Evolutionary conservation across 2,113 vertebrate genomes (phyloP), one percentile per base, ranked within the genome.

Genomic region (Oophaga pumilio): DNA sequence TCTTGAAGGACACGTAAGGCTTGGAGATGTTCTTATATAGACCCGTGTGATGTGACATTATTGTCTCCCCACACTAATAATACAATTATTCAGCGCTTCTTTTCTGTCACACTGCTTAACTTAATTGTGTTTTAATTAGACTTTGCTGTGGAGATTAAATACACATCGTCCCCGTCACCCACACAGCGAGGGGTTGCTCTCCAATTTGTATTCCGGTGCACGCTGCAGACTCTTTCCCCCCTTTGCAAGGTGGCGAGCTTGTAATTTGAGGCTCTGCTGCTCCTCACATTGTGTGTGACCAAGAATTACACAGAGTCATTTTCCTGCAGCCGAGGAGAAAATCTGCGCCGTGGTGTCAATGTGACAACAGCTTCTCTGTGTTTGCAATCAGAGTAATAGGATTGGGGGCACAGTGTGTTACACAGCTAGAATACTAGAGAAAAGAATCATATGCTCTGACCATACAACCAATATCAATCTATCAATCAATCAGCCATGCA

Each of bases 241-340:
- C 49, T 87, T 62, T 76, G 69, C n/a, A 60, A 76, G 69, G 78
- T 76, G 79, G 57, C 79, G 68, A 87, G 77, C 86, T 77, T 84
- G 87, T 84, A 76, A 83, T 88, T 83, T 88, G 87, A 83, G 80
- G 81, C 71, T 76, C 80, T 50, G 80, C 71, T 88, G 87, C 86
- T 88, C 57, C 68, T 56, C 69, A 76, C 79, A 83, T 88, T 88
- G 87, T 77, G 86, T 82, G 86, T 87, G 86, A 83, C 86, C 86
- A 87, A 82, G 86, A 87, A 87, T 87, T 87, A 87, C 79, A 87
- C 59, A 76, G 78, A 87, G 86, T 76, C 79, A 77, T 88, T 77
- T 88, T 68, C 80, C 73, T 84, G 71, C 87, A 77, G 87, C 86
- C 86, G 79, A 76, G 86, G 56, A 87, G 76, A 76, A 87, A 87